Conservation (phyloP, 2,888 invertebrate genomes). For the Nephrotoma flavescens region DNA sequence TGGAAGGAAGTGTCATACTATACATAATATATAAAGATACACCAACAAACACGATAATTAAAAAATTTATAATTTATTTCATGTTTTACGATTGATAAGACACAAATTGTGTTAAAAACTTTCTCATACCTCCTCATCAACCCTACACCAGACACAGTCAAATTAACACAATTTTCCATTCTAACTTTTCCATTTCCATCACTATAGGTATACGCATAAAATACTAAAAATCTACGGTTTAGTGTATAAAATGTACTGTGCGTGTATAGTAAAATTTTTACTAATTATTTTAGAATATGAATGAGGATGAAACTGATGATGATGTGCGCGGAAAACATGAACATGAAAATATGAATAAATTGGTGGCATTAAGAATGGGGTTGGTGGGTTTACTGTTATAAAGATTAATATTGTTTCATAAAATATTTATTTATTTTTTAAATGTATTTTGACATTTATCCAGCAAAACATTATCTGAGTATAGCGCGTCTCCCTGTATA, state of each 20-base stretch:
- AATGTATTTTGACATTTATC: neutral
- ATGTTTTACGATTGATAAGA: neutral
- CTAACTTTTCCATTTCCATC: neutral
- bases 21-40: too few relatives aligned
- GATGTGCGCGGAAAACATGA: neutral
- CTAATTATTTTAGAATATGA: neutral
- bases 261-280: neutral
- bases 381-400: neutral
- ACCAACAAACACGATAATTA: too few relatives aligned
- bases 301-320: neutral
- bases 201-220: neutral
- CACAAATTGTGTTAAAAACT: neutral
- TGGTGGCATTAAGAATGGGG: neutral
- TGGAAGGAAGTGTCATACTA: too few relatives aligned
- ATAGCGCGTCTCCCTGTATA: neutral
- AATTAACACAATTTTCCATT: neutral
- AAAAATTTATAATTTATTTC: neutral
- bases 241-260: neutral
- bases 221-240: neutral
- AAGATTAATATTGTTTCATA: neutral
- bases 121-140: neutral
- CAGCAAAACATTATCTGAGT: neutral
- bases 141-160: neutral
- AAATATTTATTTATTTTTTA: neutral
- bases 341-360: neutral